Conservation (phyloP, 2,113 vertebrate species). For the Ophthalmolycus amberensis region DNA sequence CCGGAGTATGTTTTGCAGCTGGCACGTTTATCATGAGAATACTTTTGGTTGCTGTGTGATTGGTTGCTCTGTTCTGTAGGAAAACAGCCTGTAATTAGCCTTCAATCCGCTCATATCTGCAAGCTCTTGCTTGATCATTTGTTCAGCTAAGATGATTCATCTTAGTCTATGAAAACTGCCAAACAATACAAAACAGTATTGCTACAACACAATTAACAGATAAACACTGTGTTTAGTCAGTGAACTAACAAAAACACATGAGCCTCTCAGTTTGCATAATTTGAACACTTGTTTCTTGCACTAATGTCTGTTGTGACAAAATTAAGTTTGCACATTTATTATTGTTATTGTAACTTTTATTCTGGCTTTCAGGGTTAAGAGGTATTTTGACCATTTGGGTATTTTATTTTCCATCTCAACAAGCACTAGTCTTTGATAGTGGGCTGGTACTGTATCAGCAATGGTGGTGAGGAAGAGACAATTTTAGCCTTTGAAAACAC, state of each 20-base stretch:
- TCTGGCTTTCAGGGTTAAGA: neutral
- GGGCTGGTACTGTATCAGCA: neutral
- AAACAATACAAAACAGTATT: conserved; percentile 11
- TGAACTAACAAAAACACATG: conserved; percentile 1
- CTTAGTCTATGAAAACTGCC: conserved; percentile 15
- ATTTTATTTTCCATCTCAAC: neutral
- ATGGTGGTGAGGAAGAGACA: neutral
- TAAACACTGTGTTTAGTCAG: neutral
- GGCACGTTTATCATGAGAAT: conserved; percentile 6
- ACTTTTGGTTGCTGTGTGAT: conserved; percentile 4
- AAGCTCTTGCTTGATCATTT: conserved; percentile 20
- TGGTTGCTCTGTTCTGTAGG: conserved; percentile 21
- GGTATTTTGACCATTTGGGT: neutral
- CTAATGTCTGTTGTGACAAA: neutral
- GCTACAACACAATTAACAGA: conserved; percentile 11
- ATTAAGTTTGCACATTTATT: neutral
- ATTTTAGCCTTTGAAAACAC: conserved; percentile 11
- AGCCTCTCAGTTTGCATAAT: neutral
- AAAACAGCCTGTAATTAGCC: conserved; percentile 45
- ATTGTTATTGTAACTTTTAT: neutral
- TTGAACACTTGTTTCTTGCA: neutral
- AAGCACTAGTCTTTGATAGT: neutral
- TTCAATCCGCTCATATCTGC: conserved; percentile 21
- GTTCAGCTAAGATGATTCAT: conserved; percentile 29
- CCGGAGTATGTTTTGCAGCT: neutral